Conservation (phyloP, 2,888 invertebrate species). For the Cybosia mesomella region DNA sequence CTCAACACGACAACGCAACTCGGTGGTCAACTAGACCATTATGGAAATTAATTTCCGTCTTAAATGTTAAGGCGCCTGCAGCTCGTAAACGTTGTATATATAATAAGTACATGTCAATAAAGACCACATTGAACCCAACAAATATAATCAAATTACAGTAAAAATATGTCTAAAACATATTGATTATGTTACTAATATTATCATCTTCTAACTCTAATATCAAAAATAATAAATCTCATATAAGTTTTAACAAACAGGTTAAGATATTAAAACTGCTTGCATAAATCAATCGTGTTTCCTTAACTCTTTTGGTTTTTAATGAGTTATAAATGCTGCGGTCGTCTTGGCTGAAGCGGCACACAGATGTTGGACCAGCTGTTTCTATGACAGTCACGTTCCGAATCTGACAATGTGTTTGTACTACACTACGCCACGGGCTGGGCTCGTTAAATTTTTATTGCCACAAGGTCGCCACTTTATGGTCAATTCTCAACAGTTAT, state of each 20-base stretch:
- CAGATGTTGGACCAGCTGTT: constrained; percentile 81
- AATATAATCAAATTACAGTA: constrained; percentile 27
- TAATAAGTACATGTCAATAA: constrained; percentile 42
- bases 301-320: constrained; percentile 70
- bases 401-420: constrained; percentile 78
- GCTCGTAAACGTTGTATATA: constrained; percentile 43
- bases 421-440: constrained; percentile 73
- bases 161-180: constrained; percentile 30
- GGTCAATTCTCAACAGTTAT: constrained; percentile 86
- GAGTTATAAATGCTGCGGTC: constrained; percentile 50
- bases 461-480: constrained; percentile 87
- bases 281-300: constrained; percentile 68
- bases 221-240: constrained; percentile 43
- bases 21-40: constrained; percentile 51
- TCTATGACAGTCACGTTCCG: constrained; percentile 83
- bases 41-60: constrained; percentile 61
- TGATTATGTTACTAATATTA: constrained; percentile 4
- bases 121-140: constrained; percentile 39
- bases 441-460: constrained; percentile 87
- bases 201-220: constrained; percentile 37
- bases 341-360: constrained; percentile 47
- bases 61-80: constrained; percentile 50
- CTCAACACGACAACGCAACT: constrained; percentile 46
- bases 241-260: constrained; percentile 42
- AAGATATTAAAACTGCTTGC: constrained; percentile 49